Conservation (phyloP, 30 jellyfish, hydroid and myxozoan genomes). For the Chrysaora quinquecirrha region DNA sequence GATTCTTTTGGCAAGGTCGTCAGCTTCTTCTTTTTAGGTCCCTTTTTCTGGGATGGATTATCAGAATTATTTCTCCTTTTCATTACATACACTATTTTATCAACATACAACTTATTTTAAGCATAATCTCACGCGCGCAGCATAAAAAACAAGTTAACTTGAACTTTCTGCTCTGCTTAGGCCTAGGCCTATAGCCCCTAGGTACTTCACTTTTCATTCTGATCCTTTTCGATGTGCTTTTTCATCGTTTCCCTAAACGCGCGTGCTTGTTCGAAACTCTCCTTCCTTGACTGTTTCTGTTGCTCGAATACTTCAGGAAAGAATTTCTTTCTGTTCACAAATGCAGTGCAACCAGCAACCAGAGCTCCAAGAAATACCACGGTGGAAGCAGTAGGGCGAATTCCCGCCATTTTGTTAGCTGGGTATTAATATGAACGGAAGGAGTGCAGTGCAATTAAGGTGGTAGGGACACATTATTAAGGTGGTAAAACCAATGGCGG, state of each 20-base stretch:
- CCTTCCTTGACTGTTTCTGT: constrained; percentile 12
- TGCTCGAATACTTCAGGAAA: constrained; percentile 63
- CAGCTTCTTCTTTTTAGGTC: no score
- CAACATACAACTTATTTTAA: no score
- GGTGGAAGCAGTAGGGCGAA: constrained; percentile 19
- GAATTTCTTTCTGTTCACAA: constrained; percentile 44
- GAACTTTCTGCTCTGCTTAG: no score
- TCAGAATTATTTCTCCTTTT: no score
- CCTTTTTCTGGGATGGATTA: no score
- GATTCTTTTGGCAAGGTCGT: no score
- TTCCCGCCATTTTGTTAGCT: constrained; percentile 59
- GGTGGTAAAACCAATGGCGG: neutral
- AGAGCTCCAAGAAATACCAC: constrained; percentile 17
- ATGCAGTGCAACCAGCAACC: constrained; percentile 44
- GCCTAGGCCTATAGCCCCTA: no score
- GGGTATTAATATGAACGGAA: neutral
- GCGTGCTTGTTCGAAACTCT: constrained; percentile 48
- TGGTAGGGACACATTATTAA: neutral
- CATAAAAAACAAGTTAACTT: no score
- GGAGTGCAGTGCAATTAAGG: neutral
- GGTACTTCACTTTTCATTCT: no score
- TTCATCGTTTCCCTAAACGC: constrained; percentile 40
- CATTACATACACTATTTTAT: neutral
- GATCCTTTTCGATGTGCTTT: constrained; percentile 6
- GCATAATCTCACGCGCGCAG: no score